Base-by-base conservation (phyloP, 1,140 invertebrate genomes). In the Scaptomyza graminum region DNA sequence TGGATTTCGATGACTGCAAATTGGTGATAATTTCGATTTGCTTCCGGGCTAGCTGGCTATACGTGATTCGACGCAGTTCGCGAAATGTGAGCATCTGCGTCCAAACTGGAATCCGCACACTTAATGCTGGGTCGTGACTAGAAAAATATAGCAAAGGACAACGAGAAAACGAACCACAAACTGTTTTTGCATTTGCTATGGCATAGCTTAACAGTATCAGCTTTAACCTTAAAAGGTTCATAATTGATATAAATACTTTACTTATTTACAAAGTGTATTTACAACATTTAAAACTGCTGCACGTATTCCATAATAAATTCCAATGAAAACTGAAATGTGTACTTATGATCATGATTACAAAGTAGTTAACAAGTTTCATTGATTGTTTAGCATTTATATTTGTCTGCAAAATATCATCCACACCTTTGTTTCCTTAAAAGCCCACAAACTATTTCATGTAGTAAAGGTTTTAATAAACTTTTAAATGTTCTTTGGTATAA, bases 1-100 rank as follows among this genome's bases (percentile, higher is more conserved):
- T 90, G 89, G 89, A 90, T 90, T 90, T 80, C 89, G 85, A 90
- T 90, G 89, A 90, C 84, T 90, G 89, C 84, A 89, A 90, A 90
- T 90, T 90, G 89, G 82, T 90, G 89, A 90, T 90, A 90, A 90
- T 90, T 90, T 89, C 80, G 76, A 90, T 90, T 90, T 69, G 72
- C 74, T 78, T 84, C 70, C 77, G 76, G 69, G 63, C 72, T 9
- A 61, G 34, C 57, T 34, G 85, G 18, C 28, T 31, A 31, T 64
- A 85, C 84, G 79, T 89, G 79, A 84, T 84, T 84, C 83, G 49
- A 68, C 46, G 74, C 71, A 57, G 64, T 5, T 44, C 59, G 71
- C 71, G 71, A 88, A 87, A 83, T 88, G 65, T 54, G 64, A 83
- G 51, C 83, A 87, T 67, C 79, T 87, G 83, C 59, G 79, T 9